phyloP scores from a whole-genome alignment of 64 coral and sea anemone genomes.

The Trachythela sp. region DNA sequence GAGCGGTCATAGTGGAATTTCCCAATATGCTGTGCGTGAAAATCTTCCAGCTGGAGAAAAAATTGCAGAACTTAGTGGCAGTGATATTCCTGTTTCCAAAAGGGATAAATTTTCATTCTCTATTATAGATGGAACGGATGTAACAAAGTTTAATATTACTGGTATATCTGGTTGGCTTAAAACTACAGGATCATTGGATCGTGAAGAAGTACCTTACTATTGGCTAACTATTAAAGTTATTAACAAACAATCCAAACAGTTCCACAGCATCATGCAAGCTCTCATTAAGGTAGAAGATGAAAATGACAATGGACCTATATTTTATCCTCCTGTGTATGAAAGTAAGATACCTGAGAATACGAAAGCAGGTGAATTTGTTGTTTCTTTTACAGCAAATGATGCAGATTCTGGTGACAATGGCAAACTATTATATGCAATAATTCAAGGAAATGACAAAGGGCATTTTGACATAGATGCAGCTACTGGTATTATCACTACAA shows the following conservation, averaged over 20 bases:
- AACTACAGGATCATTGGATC: neutral
- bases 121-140: conserved; percentile 18
- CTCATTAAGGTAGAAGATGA: conserved; percentile 17
- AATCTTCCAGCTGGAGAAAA: neutral
- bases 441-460: neutral
- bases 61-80: neutral
- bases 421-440: neutral
- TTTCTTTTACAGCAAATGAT: neutral
- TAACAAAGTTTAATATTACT: neutral
- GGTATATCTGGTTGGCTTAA: neutral
- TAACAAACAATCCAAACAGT: neutral
- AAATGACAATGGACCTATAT: conserved; percentile 15
- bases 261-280: neutral
- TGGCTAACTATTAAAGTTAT: conserved; percentile 5
- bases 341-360: conserved; percentile 13
- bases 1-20: neutral
- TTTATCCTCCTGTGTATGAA: conserved; percentile 22
- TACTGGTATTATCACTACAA: conserved; percentile 11
- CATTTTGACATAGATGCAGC: neutral
- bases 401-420: neutral
- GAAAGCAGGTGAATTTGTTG: neutral
- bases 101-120: neutral
- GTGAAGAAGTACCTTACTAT: conserved; percentile 1
- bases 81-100: neutral
- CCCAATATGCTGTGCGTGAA: neutral